phyloP scores from a whole-genome alignment of 1,140 invertebrate species.

The Heliothis subflexa region DNA sequence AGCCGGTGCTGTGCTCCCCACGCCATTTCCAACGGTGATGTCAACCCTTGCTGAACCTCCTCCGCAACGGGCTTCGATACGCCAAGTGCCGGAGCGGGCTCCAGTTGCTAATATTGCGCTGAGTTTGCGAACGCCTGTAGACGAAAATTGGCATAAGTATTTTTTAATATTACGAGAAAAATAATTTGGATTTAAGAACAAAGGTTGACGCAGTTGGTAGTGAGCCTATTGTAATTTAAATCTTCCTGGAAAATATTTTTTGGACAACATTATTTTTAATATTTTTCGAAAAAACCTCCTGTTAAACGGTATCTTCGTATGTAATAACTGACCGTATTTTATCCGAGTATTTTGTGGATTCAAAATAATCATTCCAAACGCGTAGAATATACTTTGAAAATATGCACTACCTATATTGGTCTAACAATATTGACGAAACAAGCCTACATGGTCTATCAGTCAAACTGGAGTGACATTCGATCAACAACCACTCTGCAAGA shows the following conservation, averaged over 20 bases:
- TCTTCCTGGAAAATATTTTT: no score
- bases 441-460: background rate
- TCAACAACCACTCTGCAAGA: background rate
- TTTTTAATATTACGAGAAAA: background rate
- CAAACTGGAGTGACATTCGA: conserved; percentile 29
- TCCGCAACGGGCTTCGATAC: conserved; percentile 87
- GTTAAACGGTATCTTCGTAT: no score
- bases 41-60: conserved; percentile 82
- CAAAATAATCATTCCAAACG: background rate
- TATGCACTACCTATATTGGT: background rate
- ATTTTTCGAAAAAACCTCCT: no score
- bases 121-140: conserved; percentile 87
- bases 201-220: no score
- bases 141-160: conserved; percentile 30
- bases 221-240: no score
- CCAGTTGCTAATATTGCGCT: conserved; percentile 83
- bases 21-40: conserved; percentile 73
- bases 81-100: conserved; percentile 86
- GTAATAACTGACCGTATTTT: background rate
- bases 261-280: no score
- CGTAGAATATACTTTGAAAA: conserved; percentile 6
- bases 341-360: no score
- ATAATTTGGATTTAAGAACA: background rate
- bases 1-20: conserved; percentile 81
- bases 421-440: background rate